Percentiles rank a stretch among this genome's conserved stretches.
These are phyloP conservation scores for Scaptomyza polygonia DNA, from an alignment of 2,888 invertebrate species.

Conservation along the genomic window DNA sequence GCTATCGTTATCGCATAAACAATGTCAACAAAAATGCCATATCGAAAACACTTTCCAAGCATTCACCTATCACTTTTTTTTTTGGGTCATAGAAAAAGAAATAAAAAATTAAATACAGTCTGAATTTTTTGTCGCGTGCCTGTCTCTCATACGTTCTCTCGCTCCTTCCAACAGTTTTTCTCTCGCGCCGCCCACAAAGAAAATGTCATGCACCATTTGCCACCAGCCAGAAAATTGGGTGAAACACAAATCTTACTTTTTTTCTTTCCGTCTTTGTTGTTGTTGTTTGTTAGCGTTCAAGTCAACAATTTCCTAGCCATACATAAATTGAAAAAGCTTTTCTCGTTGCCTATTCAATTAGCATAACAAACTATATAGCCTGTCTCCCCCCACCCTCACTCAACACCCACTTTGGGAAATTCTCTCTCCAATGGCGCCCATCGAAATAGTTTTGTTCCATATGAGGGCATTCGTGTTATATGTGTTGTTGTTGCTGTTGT, in stretches of 20 bases:
- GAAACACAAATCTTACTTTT: constrained; percentile 64
- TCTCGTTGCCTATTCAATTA: constrained; percentile 68
- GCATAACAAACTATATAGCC: constrained; percentile 69
- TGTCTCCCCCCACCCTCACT: constrained; percentile 11
- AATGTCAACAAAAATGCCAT: constrained; percentile 51
- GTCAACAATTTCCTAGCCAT: constrained; percentile 37
- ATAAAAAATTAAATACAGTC: constrained; percentile 6
- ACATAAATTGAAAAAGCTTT: constrained; percentile 71
- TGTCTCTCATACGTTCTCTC: neutral
- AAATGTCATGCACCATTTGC: constrained; percentile 67
- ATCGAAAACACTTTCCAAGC: constrained; percentile 33
- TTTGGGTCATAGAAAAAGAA: constrained; percentile 5
- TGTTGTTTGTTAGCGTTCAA: constrained; percentile 1
- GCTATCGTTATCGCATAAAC: constrained; percentile 30
- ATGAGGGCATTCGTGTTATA: constrained; percentile 32
- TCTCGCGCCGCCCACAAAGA: constrained; percentile 24
- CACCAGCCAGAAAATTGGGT: constrained; percentile 77
- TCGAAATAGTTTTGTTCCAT: constrained; percentile 35
- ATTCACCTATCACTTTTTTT: constrained; percentile 22
- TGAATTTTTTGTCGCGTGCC: constrained; percentile 58
- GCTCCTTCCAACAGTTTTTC: no score
- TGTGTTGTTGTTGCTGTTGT: constrained; percentile 7
- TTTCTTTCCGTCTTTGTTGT: constrained; percentile 17
- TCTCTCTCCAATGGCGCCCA: constrained; percentile 56
- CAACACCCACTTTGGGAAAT: constrained; percentile 58